Evolutionary conservation across 2,113 vertebrate genomes (phyloP), one percentile per base, ranked within the genome.

Genomic region (Pedetes capensis): DNA sequence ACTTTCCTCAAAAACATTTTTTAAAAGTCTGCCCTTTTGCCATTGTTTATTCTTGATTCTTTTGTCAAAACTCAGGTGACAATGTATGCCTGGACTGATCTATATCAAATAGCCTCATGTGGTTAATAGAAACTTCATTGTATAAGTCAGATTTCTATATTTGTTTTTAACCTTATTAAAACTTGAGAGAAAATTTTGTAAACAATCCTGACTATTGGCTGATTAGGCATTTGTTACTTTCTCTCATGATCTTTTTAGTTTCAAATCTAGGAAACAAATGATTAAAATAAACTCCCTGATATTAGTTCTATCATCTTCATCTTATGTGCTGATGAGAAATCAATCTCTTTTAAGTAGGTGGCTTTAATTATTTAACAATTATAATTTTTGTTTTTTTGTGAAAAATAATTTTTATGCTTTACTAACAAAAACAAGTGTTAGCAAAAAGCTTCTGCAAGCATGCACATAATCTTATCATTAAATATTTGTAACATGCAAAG

Each of bases 401-500:
- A 22, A 93, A 63, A 94, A 51, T 71, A 96, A 96, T 92, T 96
- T 95, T 88, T 96, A 91, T 92, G 94, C 74, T 96, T 69, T n/a
- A 92, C 72, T 37, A 93, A 80, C 96, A 96, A 97, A 98, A 96
- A 92, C 96, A 95, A 8, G 96, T 97, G 34, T 83, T 91, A 90
- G 29, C 7, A 39, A 78, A 53, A 98, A 94, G 86, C 25, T 87
- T 96, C 72, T 95, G 18, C 79, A 53, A 71, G 66, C 32, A 90
- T 68, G 12, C 83, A 94, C 32, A 83, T 96, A 96, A 97, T 96
- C 94, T 96, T 95, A 94, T 96, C 96, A 97, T 96, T 96, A 97
- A 98, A 97, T 86, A 97, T 96, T 96, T 96, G 76, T 89, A 78
- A 92, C 88, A 44, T 80, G 55, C 68, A 59, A 95, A 83, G 88